Evolutionary conservation across 2,888 invertebrate species (phyloP).

Genomic region (Adineta ricciae): DNA sequence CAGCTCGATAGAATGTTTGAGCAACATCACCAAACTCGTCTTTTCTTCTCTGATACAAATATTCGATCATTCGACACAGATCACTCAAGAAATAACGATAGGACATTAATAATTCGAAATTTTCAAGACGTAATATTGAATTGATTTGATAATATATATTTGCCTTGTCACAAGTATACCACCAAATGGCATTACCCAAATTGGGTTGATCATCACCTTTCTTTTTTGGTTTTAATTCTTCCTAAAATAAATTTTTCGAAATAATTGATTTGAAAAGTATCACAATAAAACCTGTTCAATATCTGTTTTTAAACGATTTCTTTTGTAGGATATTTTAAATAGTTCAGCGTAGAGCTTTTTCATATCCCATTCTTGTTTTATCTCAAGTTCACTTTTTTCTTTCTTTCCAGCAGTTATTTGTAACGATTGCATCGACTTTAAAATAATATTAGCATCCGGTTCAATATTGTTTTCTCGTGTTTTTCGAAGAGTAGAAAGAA

Average conservation of each 20-base stretch:
- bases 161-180: conserved; percentile 9
- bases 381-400: background rate
- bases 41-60: background rate
- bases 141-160: background rate
- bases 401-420: background rate
- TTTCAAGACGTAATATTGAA: conserved; percentile 15
- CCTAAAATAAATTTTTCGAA: background rate
- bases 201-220: background rate
- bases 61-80: conserved; percentile 9
- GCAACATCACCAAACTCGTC: background rate
- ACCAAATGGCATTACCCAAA: conserved; percentile 5
- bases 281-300: background rate
- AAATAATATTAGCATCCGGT: background rate
- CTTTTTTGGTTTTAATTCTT: background rate
- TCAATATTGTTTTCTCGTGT: background rate
- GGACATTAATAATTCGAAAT: background rate
- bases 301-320: background rate
- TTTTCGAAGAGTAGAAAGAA: too few relatives aligned
- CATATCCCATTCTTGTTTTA: background rate
- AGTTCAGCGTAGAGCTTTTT: background rate
- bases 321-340: background rate
- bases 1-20: background rate
- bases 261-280: background rate
- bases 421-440: background rate
- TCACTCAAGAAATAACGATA: conserved; percentile 8